These are phyloP conservation scores for Chloroclysta siterata DNA, from an alignment of 2,888 invertebrate species.

Conservation along the genomic window DNA sequence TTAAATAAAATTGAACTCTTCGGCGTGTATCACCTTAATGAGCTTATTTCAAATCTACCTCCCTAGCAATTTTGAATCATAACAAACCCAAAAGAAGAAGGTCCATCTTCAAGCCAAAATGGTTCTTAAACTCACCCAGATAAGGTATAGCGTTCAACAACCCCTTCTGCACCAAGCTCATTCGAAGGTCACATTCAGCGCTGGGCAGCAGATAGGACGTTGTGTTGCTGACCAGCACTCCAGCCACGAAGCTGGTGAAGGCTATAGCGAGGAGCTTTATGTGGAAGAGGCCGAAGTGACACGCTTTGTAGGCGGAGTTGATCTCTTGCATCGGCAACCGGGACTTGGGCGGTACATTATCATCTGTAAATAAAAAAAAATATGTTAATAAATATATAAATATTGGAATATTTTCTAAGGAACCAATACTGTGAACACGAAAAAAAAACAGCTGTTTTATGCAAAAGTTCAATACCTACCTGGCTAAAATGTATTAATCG, in stretches of 20 bases:
- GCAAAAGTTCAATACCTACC: no score
- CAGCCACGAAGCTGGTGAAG: slow-evolving; percentile 53
- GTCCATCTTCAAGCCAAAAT: background rate
- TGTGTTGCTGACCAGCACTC: slow-evolving; percentile 55
- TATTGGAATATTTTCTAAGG: no score
- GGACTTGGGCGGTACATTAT: slow-evolving; percentile 17
- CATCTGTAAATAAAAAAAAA: slow-evolving; percentile 20
- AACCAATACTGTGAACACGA: no score
- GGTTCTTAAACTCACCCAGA: slow-evolving; percentile 56
- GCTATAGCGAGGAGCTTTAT: slow-evolving; percentile 54
- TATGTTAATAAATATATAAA: no score
- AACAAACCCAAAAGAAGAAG: no score
- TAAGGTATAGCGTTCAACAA: slow-evolving; percentile 67
- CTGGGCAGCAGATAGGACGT: slow-evolving; percentile 65
- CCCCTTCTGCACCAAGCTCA: slow-evolving; percentile 68
- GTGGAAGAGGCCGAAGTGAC: slow-evolving; percentile 67
- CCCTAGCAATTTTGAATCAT: no score
- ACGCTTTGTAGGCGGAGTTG: slow-evolving; percentile 61
- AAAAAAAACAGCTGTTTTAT: no score
- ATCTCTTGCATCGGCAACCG: slow-evolving; percentile 65
- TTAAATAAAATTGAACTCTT: no score
- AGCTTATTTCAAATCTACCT: no score
- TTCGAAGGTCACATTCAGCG: slow-evolving; percentile 70
- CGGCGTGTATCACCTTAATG: no score
- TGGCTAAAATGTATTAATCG: no score